Evolutionary conservation across 2,888 invertebrate genomes (phyloP), one percentile per base, ranked within the genome.

Genomic region (Petrolisthes cinctipes): DNA sequence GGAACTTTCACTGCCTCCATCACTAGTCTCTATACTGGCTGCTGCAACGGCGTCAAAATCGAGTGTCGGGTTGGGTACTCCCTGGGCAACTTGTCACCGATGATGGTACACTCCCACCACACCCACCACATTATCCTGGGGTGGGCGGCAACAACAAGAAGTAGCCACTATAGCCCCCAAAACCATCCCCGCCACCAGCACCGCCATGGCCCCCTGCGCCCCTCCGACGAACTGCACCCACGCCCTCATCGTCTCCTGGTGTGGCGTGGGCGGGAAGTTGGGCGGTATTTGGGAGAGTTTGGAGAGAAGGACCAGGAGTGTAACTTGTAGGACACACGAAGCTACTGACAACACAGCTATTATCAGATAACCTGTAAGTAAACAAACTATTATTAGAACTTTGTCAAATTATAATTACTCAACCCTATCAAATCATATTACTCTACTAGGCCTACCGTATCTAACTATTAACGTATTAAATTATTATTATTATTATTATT

Each of bases 21-120:
- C 37, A 37, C 37, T 37, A 37, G 37, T 37, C 37, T 37, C 37
- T 37, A 37, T 2, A 37, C 37, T 37, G 37, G 37, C 37, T 37
- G 37, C 37, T 37, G 37, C 37, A 37, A 37, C 37, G 37, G 37
- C 2, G 37, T 37, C 37, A 37, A 37, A 37, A 37, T 37, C 37
- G 37, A 37, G 37, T 37, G 37, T 37, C 37, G 37, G 37, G 37
- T 37, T 37, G 37, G 37, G 2, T 37, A 37, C 37, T 37, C 37
- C 37, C 37, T 37, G 37, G 37, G 37, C 37, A 37, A 37, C 37
- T 37, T 37, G 37, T 37, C 37, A 86, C 81, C 86, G 66, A 57
- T 78, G 83, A 20, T 82, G 86, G 56, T 86, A 86, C 23, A 86
- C 83, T 37, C 86, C 86, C 37, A 86, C 86, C 5, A 86, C 86